These are phyloP conservation scores for Gymnoscelis rufifasciata DNA, from an alignment of 2,888 invertebrate species.

Conservation along the genomic window DNA sequence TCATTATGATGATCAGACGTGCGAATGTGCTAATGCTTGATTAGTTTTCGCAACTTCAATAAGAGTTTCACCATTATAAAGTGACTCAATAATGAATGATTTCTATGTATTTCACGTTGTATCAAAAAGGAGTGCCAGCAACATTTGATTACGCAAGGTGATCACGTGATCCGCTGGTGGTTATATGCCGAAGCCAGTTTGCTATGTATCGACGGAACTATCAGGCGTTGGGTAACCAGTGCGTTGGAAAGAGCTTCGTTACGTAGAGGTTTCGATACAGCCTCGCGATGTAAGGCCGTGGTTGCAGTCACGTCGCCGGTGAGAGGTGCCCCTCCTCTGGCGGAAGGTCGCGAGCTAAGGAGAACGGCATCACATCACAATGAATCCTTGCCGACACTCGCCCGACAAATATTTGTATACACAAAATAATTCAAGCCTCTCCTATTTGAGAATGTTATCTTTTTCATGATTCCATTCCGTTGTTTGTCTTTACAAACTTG, in stretches of 20 bases:
- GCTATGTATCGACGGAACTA: slow-evolving; percentile 71
- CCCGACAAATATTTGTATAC: slow-evolving; percentile 35
- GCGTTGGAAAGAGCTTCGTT: slow-evolving; percentile 73
- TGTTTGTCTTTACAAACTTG: slow-evolving; percentile 45
- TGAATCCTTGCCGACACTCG: slow-evolving; percentile 67
- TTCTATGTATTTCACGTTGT: slow-evolving; percentile 66
- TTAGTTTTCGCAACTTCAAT: slow-evolving; percentile 47
- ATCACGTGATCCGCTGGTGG: slow-evolving; percentile 69
- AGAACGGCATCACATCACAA: slow-evolving; percentile 71
- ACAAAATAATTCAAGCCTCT: slow-evolving; percentile 3
- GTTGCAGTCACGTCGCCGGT: slow-evolving; percentile 76
- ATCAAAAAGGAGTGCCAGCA: slow-evolving; percentile 63
- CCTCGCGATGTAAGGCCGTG: slow-evolving; percentile 77
- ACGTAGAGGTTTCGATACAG: slow-evolving; percentile 77
- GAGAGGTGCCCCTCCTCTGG: slow-evolving; percentile 74
- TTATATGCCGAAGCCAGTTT: slow-evolving; percentile 55
- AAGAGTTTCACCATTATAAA: slow-evolving; percentile 52
- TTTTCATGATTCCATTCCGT: slow-evolving; percentile 19
- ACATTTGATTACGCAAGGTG: slow-evolving; percentile 65
- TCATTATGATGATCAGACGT: slow-evolving; percentile 27
- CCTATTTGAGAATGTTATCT: slow-evolving; percentile 22
- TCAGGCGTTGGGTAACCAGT: slow-evolving; percentile 70
- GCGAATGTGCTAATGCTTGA: slow-evolving; percentile 30
- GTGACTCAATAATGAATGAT: slow-evolving; percentile 61
- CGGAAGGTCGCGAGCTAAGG: slow-evolving; percentile 74